Evolutionary conservation across 2,888 invertebrate genomes (phyloP), one percentile per base, ranked within the genome.

Genomic region (Eueremaeus valkanovi): DNA sequence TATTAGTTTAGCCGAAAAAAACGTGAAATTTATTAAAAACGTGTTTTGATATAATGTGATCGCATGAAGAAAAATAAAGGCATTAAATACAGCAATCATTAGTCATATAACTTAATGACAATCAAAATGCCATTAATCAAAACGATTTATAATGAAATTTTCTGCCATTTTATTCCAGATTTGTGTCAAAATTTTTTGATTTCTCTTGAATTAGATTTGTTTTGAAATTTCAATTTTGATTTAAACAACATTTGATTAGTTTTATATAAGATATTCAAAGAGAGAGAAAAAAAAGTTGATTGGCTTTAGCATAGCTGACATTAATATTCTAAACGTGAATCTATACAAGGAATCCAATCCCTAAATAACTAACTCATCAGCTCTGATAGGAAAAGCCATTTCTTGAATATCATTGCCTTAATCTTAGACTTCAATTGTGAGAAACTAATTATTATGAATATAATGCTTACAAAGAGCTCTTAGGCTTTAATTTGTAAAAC

Each of bases 111-210:
- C 40, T 68, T 68, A 68, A 68, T 68, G 68, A 68, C 68, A 68
- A 68, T 68, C 68, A 68, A 68, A 68, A 24, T 68, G 42, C 42
- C 68, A 68, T 68, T 68, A 68, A 68, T 68, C 68, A 68, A 42
- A 27, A 33, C 16, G n/a, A n/a, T 5, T 68, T 68, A 24, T 68
- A 68, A 68, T 68, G 42, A 68, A 68, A 68, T 68, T 42, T 40
- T 68, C 36, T 61, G 18, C 16, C 16, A 61, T 61, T 61, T 63
- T 63, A 29, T 31, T 68, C 31, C n/a, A 9, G n/a, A 33, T 66
- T 68, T 68, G 68, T 68, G 40, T 68, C 40, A 68, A 68, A n/a
- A 68, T 24, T 33, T 24, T 68, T 63, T 18, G 63, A 63, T 63
- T 63, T n/a, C n/a, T n/a, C n/a, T 36, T 63, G 36, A 31, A 31